These are phyloP conservation scores for Tillus elongatus DNA, from an alignment of 2,888 invertebrate species.

Conservation along the genomic window DNA sequence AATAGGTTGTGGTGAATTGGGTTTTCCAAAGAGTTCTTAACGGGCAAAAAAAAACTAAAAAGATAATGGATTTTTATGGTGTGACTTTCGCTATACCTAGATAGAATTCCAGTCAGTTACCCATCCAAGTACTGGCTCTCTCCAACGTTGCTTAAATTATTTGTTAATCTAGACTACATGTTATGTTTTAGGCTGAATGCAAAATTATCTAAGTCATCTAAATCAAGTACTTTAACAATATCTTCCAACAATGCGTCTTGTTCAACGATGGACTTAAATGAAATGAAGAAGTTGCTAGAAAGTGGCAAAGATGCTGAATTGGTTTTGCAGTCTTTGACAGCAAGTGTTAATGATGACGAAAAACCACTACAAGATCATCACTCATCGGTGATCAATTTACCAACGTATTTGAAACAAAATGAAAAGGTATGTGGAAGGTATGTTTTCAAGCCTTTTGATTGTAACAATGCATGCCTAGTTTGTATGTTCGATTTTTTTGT, in stretches of 20 bases:
- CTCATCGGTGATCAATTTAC: slow-evolving; percentile 67
- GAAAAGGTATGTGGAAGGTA: slow-evolving; percentile 57
- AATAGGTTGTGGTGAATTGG: too few species aligned
- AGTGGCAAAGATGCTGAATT: slow-evolving; percentile 62
- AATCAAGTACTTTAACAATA: slow-evolving; percentile 40
- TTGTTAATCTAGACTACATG: too few species aligned
- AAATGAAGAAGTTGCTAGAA: slow-evolving; percentile 59
- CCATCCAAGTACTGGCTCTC: too few species aligned
- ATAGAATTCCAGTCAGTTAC: too few species aligned
- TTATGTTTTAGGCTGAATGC: slow-evolving; percentile 21
- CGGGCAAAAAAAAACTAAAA: too few species aligned
- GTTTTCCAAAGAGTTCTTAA: too few species aligned
- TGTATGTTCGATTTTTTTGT: too few species aligned
- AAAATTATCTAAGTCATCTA: slow-evolving; percentile 25
- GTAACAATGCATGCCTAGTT: too few species aligned
- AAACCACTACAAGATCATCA: slow-evolving; percentile 45
- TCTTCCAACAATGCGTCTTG: slow-evolving; percentile 46
- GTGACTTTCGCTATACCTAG: too few species aligned
- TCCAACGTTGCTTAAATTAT: too few species aligned
- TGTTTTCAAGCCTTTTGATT: too few species aligned
- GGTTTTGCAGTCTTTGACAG: slow-evolving; percentile 49
- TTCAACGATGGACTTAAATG: slow-evolving; percentile 52
- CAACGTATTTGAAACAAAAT: slow-evolving; percentile 61
- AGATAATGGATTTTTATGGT: too few species aligned
- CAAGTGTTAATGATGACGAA: slow-evolving; percentile 41